These are phyloP conservation scores for Scaptomyza polygonia DNA, from an alignment of 2,888 invertebrate species.

Conservation along the genomic window DNA sequence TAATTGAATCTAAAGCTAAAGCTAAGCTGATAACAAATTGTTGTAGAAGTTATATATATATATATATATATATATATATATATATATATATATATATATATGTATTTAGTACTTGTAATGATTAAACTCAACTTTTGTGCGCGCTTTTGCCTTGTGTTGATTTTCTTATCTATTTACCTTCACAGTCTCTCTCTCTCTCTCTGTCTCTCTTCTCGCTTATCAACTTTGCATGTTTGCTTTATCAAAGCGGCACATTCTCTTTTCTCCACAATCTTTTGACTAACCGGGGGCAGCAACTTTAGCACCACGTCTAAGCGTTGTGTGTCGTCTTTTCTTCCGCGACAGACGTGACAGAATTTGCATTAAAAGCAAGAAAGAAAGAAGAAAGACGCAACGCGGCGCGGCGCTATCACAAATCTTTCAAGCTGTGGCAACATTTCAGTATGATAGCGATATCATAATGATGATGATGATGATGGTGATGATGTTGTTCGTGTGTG, in stretches of 20 bases:
- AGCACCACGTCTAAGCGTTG: constrained; percentile 66
- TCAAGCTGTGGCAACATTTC: constrained; percentile 21
- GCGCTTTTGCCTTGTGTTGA: constrained; percentile 18
- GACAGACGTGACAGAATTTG: constrained; percentile 73
- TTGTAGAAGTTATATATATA: no score
- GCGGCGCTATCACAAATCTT: constrained; percentile 40
- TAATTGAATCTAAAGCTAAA: constrained; percentile 44
- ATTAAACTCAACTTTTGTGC: not conserved
- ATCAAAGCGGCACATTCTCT: constrained; percentile 21
- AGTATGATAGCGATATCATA: constrained; percentile 18
- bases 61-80: no score
- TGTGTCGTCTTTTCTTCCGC: constrained; percentile 39
- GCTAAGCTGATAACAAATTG: constrained; percentile 41
- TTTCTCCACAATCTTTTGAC: constrained; percentile 1
- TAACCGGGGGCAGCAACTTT: constrained; percentile 42
- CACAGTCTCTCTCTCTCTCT: not conserved
- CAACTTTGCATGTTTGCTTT: constrained; percentile 20
- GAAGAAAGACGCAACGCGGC: constrained; percentile 6
- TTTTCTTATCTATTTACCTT: constrained; percentile 28
- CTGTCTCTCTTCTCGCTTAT: constrained; percentile 18
- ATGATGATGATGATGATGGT: constrained; percentile 19
- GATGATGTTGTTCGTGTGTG: not conserved
- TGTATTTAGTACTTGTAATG: not conserved
- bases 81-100: no score
- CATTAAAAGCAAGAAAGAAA: constrained; percentile 23